A percentile compares a stretch with the other conserved stretches of the same genome.
These are phyloP conservation scores for Theretra japonica DNA, from an alignment of 2,888 invertebrate species.

Conservation along the genomic window DNA sequence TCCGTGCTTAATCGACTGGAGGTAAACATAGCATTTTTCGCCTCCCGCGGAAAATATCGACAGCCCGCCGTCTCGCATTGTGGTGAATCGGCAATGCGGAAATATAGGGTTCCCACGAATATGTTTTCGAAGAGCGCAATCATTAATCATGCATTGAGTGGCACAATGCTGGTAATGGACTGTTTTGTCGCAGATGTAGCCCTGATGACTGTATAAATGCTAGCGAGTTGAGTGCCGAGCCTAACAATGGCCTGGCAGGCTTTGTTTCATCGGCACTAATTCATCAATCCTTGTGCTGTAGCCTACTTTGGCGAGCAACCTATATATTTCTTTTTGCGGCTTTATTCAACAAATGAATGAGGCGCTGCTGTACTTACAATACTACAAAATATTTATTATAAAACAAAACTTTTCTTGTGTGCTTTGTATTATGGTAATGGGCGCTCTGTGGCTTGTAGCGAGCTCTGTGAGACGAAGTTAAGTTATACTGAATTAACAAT, in stretches of 20 bases:
- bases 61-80: constrained; percentile 62
- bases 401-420: no score
- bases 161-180: constrained; percentile 74
- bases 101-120: constrained; percentile 71
- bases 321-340: neutral
- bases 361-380: neutral
- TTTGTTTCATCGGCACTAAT: constrained; percentile 63
- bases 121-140: constrained; percentile 70
- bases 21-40: constrained; percentile 81
- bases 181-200: constrained; percentile 68
- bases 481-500: no score
- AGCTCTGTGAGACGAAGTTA: no score
- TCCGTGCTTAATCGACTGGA: constrained; percentile 79
- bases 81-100: constrained; percentile 59
- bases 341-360: constrained; percentile 1
- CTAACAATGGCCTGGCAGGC: constrained; percentile 58
- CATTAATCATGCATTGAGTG: constrained; percentile 82
- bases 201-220: constrained; percentile 60
- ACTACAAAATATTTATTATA: no score
- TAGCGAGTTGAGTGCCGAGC: constrained; percentile 47
- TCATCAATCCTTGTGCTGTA: constrained; percentile 50
- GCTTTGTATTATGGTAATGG: no score
- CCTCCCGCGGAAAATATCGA: constrained; percentile 74
- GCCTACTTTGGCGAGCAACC: neutral
- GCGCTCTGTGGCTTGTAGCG: no score